phyloP scores from a whole-genome alignment of 1,140 invertebrate genomes.

The Bombus waltoni region DNA sequence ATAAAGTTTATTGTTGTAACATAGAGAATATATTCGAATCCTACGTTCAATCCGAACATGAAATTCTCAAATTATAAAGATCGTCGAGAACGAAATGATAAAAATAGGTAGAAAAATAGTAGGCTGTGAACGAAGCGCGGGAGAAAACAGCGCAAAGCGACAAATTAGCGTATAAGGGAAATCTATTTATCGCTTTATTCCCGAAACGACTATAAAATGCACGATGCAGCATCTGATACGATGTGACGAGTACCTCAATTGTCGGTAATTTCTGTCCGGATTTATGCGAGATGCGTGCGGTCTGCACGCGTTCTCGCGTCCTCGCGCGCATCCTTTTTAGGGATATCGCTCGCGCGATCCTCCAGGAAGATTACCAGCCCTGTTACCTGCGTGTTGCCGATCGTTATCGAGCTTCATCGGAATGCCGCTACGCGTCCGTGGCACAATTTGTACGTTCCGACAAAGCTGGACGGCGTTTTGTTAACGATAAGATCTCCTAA shows the following conservation, averaged over 20 bases:
- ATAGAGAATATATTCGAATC: neutral
- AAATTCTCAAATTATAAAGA: neutral
- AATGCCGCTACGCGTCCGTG: constrained; percentile 36
- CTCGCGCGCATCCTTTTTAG: constrained; percentile 38
- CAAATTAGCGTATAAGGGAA: neutral
- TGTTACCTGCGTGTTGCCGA: constrained; percentile 45
- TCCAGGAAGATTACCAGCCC: constrained; percentile 28
- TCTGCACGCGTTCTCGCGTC: neutral
- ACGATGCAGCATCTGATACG: neutral
- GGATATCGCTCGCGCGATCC: constrained; percentile 38
- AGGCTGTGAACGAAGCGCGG: too few species aligned
- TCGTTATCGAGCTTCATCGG: constrained; percentile 44
- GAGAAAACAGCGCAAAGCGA: too few species aligned
- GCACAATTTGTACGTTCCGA: constrained; percentile 67
- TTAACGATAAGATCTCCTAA: constrained; percentile 50
- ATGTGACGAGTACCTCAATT: constrained; percentile 23
- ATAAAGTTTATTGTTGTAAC: too few species aligned
- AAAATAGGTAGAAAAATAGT: too few species aligned
- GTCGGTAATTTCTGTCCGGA: neutral
- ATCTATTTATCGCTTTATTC: neutral
- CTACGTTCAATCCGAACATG: neutral
- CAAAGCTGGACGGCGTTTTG: constrained; percentile 51
- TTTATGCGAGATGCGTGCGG: constrained; percentile 18
- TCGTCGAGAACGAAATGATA: neutral
- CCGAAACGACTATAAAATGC: neutral